phyloP scores from a whole-genome alignment of 2,888 invertebrate genomes.

The Drosophila neotestacea region DNA sequence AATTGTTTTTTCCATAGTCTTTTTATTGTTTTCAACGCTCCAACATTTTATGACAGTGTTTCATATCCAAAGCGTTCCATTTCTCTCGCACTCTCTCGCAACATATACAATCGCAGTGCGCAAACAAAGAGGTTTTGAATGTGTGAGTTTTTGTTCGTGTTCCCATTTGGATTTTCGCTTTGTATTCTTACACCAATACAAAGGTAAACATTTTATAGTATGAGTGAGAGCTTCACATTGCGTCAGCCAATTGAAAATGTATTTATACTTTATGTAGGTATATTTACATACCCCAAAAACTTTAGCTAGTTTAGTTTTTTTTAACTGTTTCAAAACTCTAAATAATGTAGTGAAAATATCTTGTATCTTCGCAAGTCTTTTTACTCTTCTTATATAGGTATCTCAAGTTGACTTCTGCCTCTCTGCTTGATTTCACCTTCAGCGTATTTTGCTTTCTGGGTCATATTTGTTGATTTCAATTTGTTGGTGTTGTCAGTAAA shows the following conservation, averaged over 20 bases:
- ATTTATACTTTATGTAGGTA: slow-evolving; percentile 47
- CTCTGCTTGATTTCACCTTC: slow-evolving; percentile 69
- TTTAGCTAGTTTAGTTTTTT: slow-evolving; percentile 16
- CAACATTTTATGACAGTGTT: slow-evolving; percentile 41
- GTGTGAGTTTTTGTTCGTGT: slow-evolving; percentile 68
- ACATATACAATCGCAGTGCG: slow-evolving; percentile 31
- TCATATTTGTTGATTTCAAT: slow-evolving; percentile 78
- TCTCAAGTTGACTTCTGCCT: slow-evolving; percentile 13
- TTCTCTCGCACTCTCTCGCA: slow-evolving; percentile 31
- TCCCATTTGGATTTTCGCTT: slow-evolving; percentile 71
- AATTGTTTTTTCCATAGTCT: slow-evolving; percentile 38
- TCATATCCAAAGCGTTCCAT: slow-evolving; percentile 39
- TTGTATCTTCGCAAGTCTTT: slow-evolving; percentile 6
- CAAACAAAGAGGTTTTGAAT: slow-evolving; percentile 67
- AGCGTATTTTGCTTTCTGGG: slow-evolving; percentile 65
- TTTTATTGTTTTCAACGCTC: slow-evolving; percentile 18
- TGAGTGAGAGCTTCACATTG: slow-evolving; percentile 68
- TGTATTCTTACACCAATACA: slow-evolving; percentile 58
- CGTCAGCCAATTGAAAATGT: slow-evolving; percentile 78
- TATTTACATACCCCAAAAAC: slow-evolving; percentile 30
- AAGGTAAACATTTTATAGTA: slow-evolving; percentile 26
- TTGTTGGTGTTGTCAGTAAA: slow-evolving; percentile 43
- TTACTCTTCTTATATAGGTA: background rate
- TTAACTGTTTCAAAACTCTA: slow-evolving; percentile 46
- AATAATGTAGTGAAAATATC: slow-evolving; percentile 14